These are phyloP conservation scores for Baccha elongata DNA, from an alignment of 2,888 invertebrate species.

Conservation along the genomic window DNA sequence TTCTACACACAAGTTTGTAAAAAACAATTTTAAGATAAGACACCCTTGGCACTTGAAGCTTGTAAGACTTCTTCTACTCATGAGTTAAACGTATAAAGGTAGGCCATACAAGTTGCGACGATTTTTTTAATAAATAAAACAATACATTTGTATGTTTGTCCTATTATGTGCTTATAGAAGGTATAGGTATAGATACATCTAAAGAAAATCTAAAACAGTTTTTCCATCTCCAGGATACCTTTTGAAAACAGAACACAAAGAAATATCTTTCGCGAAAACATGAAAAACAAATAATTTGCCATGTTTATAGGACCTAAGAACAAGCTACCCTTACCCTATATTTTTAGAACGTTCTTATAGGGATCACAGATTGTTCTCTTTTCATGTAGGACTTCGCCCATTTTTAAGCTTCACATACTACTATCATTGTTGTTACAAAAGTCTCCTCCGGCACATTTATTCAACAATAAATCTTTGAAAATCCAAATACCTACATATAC, in stretches of 20 bases:
- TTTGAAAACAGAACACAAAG: not conserved
- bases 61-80: not conserved
- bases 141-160: slow-evolving; percentile 22
- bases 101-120: slow-evolving; percentile 1
- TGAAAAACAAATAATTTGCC: slow-evolving; percentile 37
- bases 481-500: no score
- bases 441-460: slow-evolving; percentile 55
- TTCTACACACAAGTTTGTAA: not conserved
- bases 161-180: not conserved
- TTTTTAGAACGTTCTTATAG: slow-evolving; percentile 52
- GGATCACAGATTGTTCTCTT: slow-evolving; percentile 57
- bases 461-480: slow-evolving; percentile 63
- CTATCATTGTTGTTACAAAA: slow-evolving; percentile 24
- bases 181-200: not conserved
- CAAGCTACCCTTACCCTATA: slow-evolving; percentile 37
- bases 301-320: slow-evolving; percentile 53
- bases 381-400: slow-evolving; percentile 33
- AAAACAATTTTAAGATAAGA: slow-evolving; percentile 3
- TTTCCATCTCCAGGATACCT: not conserved
- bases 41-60: not conserved
- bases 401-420: slow-evolving; percentile 39
- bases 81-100: not conserved
- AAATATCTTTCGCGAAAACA: slow-evolving; percentile 9
- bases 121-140: slow-evolving; percentile 35
- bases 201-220: not conserved